phyloP scores from a whole-genome alignment of 1,140 invertebrate genomes.

The Cataglyphis hispanica region DNA sequence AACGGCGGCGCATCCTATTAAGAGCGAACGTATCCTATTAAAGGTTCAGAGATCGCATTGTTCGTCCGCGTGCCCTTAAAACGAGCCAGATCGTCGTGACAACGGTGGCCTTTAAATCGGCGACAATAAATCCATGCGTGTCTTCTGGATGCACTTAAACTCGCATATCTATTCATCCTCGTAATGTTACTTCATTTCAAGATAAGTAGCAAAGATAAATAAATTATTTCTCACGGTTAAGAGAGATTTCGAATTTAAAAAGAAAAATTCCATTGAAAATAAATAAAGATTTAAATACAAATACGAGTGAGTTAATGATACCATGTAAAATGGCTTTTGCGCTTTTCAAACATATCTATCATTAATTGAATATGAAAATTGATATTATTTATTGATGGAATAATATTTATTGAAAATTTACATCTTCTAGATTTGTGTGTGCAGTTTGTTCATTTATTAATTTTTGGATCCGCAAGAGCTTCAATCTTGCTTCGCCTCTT shows the following conservation, averaged over 20 bases:
- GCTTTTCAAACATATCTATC: too few species aligned
- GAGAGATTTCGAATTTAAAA: background rate
- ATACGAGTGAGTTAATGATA: too few species aligned
- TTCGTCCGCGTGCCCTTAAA: constrained; percentile 73
- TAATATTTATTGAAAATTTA: background rate
- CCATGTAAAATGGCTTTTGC: too few species aligned
- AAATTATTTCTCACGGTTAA: background rate
- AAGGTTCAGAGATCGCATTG: constrained; percentile 82
- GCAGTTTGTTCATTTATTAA: background rate
- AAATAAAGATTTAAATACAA: too few species aligned
- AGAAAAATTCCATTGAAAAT: background rate
- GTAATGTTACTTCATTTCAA: constrained; percentile 12
- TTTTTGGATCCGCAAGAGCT: background rate
- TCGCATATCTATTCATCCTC: background rate
- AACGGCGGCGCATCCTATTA: constrained; percentile 66
- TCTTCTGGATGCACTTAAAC: too few species aligned
- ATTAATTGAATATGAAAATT: too few species aligned
- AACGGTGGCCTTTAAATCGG: constrained; percentile 81
- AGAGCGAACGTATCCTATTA: constrained; percentile 82
- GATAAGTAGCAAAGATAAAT: background rate
- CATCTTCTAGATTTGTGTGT: background rate
- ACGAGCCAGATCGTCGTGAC: constrained; percentile 78
- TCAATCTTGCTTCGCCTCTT: too few species aligned
- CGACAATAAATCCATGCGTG: constrained; percentile 65
- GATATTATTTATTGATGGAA: background rate